These are phyloP conservation scores for Marmota flaviventris DNA, from an alignment of 2,113 vertebrate species.

Conservation along the genomic window DNA sequence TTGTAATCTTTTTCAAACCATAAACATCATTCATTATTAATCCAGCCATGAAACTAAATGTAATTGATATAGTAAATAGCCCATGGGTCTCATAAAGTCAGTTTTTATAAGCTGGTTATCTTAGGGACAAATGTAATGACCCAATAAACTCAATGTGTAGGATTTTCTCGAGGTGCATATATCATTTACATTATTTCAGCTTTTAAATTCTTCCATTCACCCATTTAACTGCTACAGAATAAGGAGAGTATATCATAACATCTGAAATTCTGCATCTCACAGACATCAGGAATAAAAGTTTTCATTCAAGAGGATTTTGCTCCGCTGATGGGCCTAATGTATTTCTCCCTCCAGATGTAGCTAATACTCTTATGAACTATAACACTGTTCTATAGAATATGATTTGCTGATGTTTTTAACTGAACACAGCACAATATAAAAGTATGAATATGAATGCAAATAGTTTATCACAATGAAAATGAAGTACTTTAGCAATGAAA, in stretches of 20 bases:
- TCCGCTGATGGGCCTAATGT: not conserved
- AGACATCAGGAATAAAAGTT: conserved; percentile 3
- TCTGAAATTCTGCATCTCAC: not conserved
- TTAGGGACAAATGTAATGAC: conserved; percentile 63
- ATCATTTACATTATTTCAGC: conserved; percentile 41
- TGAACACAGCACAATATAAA: conserved; percentile 14
- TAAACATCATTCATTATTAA: conserved; percentile 77
- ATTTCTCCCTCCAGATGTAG: conserved; percentile 1
- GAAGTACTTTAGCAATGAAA: conserved; percentile 22
- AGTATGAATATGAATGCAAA: not conserved
- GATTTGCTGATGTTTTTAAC: conserved; percentile 24
- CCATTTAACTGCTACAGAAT: conserved; percentile 17
- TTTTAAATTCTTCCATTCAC: not conserved
- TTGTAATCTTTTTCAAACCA: conserved; percentile 61
- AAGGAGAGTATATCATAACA: not conserved
- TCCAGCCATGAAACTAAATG: conserved; percentile 63
- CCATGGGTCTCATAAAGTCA: conserved; percentile 57
- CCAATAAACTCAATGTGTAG: conserved; percentile 42
- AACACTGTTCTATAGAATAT: not conserved
- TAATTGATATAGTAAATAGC: conserved; percentile 55
- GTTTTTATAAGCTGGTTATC: conserved; percentile 67
- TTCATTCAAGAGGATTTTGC: conserved; percentile 54
- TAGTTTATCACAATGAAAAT: conserved; percentile 44
- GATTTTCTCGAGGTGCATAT: conserved; percentile 38
- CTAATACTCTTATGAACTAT: conserved; percentile 37